These are phyloP conservation scores for Pherbina coryleti DNA, from an alignment of 2,888 invertebrate species.

Conservation along the genomic window DNA sequence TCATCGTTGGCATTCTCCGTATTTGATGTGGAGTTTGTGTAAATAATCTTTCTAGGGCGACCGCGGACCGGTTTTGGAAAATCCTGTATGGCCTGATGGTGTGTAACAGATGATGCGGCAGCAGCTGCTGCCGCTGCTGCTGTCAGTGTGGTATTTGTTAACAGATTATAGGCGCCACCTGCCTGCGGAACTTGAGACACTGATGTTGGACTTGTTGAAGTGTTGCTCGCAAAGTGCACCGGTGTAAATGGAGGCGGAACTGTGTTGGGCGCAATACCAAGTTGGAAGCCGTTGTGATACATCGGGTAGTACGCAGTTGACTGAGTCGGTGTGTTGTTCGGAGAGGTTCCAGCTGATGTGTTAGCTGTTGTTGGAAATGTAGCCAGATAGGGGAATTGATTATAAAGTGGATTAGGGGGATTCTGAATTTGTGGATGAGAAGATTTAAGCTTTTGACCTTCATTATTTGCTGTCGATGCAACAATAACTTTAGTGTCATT, in stretches of 20 bases:
- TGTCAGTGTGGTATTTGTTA: conserved; percentile 49
- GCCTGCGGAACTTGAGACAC: conserved; percentile 39
- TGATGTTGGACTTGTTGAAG: conserved; percentile 29
- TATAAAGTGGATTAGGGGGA: conserved; percentile 64
- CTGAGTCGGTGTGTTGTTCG: conserved; percentile 50
- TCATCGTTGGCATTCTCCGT: conserved; percentile 34
- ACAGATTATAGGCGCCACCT: conserved; percentile 50
- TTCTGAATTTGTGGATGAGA: conserved; percentile 62
- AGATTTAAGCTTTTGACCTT: conserved; percentile 56
- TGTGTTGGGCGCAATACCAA: conserved; percentile 66
- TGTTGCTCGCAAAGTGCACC: conserved; percentile 63
- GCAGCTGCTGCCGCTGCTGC: conserved; percentile 51
- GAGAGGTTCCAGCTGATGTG: conserved; percentile 54
- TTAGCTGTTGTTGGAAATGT: conserved; percentile 62
- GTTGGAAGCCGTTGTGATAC: conserved; percentile 69
- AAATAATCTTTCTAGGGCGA: conserved; percentile 65
- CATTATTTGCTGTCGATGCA: conserved; percentile 50
- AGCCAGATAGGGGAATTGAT: conserved; percentile 68
- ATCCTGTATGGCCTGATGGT: conserved; percentile 63
- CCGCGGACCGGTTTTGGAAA: conserved; percentile 68
- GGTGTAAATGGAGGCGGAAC: conserved; percentile 69
- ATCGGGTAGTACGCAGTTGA: conserved; percentile 67
- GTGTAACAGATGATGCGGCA: conserved; percentile 48
- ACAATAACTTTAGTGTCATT: conserved; percentile 62
- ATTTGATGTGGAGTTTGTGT: conserved; percentile 36